phyloP scores from a whole-genome alignment of 2,797 vertebrate genomes.

The Hydrophis major region DNA sequence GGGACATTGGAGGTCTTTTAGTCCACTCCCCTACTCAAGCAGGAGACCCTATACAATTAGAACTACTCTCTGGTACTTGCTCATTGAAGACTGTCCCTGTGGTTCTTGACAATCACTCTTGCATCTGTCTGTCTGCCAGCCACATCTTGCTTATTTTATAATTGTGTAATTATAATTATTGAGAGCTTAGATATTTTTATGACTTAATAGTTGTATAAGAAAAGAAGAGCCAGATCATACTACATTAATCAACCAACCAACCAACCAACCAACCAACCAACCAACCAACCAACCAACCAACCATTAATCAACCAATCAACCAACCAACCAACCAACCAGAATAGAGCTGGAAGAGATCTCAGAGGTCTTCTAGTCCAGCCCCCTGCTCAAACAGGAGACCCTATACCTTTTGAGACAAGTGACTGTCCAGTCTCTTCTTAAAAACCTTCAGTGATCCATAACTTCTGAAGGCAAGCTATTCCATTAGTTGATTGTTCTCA shows the following conservation, averaged over 20 bases:
- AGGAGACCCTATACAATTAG: too few relatives aligned
- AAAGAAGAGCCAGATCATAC: not conserved
- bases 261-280: not conserved
- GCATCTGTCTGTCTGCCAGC: not conserved
- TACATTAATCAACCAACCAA: not conserved
- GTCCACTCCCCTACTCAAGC: too few relatives aligned
- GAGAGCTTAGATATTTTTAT: not conserved
- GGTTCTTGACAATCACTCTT: not conserved
- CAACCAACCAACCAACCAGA: too few relatives aligned
- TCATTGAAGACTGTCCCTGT: not conserved
- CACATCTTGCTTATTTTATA: not conserved
- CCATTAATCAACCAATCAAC: not conserved
- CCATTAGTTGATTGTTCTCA: not conserved
- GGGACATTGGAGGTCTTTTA: not conserved
- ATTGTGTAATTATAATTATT: too few relatives aligned
- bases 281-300: not conserved
- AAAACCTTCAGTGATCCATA: not conserved
- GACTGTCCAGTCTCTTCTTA: too few relatives aligned
- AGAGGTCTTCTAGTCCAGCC: too few relatives aligned
- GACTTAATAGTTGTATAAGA: not conserved
- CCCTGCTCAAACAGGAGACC: too few relatives aligned
- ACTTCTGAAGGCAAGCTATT: not conserved
- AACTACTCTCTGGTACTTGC: not conserved
- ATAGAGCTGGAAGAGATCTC: too few relatives aligned
- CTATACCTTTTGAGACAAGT: not conserved